Percentiles rank a stretch among this genome's conserved stretches.
These are phyloP conservation scores for Diuraphis noxia DNA, from an alignment of 1,140 invertebrate genomes.

Conservation along the genomic window DNA sequence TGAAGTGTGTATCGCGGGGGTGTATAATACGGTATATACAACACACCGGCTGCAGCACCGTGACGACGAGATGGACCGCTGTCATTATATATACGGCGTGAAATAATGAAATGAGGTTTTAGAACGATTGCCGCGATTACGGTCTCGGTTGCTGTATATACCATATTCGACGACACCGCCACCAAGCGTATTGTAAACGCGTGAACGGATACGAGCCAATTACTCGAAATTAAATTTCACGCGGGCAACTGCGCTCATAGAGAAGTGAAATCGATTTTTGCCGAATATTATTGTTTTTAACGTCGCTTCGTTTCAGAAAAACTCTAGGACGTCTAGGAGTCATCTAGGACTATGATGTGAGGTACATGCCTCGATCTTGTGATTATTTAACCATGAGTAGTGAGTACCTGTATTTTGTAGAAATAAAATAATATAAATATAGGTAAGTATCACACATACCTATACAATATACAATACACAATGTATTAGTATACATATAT, in stretches of 20 bases:
- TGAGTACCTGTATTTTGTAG: too few relatives aligned
- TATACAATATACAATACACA: too few relatives aligned
- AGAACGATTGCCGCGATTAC: conserved; percentile 15
- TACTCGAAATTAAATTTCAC: conserved; percentile 20
- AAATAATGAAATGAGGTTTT: conserved; percentile 31
- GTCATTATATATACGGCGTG: conserved; percentile 22
- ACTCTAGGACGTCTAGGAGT: too few relatives aligned
- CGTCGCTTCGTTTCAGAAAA: neutral
- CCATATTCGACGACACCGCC: neutral
- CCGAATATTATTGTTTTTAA: neutral
- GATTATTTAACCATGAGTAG: neutral
- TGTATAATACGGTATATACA: too few relatives aligned
- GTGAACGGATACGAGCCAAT: conserved; percentile 32
- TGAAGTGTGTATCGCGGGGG: neutral
- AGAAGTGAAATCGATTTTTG: conserved; percentile 7
- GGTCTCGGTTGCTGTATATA: conserved; percentile 21
- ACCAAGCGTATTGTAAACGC: conserved; percentile 17
- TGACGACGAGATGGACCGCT: neutral
- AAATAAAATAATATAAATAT: too few relatives aligned
- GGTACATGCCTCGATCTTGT: neutral
- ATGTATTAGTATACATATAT: too few relatives aligned
- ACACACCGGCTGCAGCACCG: neutral
- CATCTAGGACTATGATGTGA: neutral
- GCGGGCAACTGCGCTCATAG: neutral
- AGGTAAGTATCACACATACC: too few relatives aligned